phyloP scores from a whole-genome alignment of 2,888 invertebrate genomes.

The Tipula helvola region DNA sequence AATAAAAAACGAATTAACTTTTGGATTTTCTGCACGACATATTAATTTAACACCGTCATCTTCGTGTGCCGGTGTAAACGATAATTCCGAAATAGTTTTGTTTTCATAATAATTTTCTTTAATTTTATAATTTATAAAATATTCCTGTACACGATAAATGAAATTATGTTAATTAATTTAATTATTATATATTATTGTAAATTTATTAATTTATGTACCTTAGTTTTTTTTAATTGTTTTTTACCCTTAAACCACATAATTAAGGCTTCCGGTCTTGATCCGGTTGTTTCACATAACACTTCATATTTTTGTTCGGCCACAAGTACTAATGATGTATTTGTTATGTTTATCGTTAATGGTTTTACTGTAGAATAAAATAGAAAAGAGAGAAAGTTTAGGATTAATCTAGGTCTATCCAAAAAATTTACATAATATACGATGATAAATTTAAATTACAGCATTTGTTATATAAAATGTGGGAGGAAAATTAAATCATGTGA shows the following conservation, averaged over 20 bases:
- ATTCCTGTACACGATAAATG: background rate
- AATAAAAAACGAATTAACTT: conserved; percentile 58
- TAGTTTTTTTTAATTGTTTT: conserved; percentile 21
- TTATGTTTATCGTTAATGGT: conserved; percentile 38
- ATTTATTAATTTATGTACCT: conserved; percentile 6
- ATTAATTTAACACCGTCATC: conserved; percentile 69
- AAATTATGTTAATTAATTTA: background rate
- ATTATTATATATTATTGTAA: background rate
- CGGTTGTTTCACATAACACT: conserved; percentile 39
- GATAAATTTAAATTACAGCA: background rate
- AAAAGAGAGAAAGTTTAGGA: background rate
- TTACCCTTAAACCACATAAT: conserved; percentile 45
- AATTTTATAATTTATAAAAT: conserved; percentile 10
- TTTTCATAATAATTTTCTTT: conserved; percentile 4
- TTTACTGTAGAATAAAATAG: conserved; percentile 30
- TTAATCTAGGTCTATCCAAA: background rate
- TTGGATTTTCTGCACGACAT: conserved; percentile 72
- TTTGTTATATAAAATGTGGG: background rate
- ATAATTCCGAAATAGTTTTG: conserved; percentile 6
- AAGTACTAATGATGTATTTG: conserved; percentile 33
- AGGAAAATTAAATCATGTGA: background rate
- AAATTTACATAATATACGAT: background rate
- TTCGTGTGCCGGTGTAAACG: conserved; percentile 62
- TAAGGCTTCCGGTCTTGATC: conserved; percentile 41
- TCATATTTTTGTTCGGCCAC: conserved; percentile 39